Evolutionary conservation across 2,888 invertebrate genomes (phyloP), one percentile per base, ranked within the genome.

Genomic region (Danaus chrysippus): DNA sequence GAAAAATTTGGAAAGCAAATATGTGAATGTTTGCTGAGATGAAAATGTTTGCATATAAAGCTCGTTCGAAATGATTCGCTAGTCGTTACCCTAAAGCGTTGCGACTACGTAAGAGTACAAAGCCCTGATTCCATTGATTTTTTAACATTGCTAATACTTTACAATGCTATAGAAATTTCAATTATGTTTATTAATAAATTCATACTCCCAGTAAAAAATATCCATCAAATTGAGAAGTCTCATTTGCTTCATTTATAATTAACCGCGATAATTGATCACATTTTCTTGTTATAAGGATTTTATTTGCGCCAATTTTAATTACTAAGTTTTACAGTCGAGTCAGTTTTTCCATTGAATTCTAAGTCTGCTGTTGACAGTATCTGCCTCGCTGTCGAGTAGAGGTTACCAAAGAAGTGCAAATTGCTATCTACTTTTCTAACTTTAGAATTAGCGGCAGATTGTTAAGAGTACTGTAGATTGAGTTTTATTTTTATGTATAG

Each of bases 81-180:
- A 64, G 59, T 64, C 57, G 73, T 71, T 78, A 5, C 73, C 65
- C 68, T 65, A 68, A 73, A 73, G 75, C 73, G 74, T 73, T 79
- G 78, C 76, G 78, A 69, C 71, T 71, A 75, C 81, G 78, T 78
- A 75, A 74, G 73, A 67, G 68, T 54, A 44, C 59, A 60, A 34
- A 64, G 59, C 53, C 61, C 65, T 56, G 49, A 10, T 58, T 57
- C 59, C 58, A 54, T 63, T 49, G 15, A 49, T 63, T 61, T 56
- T 59, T 55, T 54, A 42, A 63, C 62, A 68, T 61, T 68, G 58
- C 56, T 61, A 60, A 63, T 65, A 65, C 66, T 67, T 64, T 67
- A 63, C 65, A 64, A 64, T 63, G 61, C 61, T 54, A 61, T 58
- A 49, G 10, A 17, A 17, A 49, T 10, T 17, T 43, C n/a, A 43